Evolutionary conservation across 2,888 invertebrate species (phyloP).

Genomic region (Steinernema carpocapsae): DNA sequence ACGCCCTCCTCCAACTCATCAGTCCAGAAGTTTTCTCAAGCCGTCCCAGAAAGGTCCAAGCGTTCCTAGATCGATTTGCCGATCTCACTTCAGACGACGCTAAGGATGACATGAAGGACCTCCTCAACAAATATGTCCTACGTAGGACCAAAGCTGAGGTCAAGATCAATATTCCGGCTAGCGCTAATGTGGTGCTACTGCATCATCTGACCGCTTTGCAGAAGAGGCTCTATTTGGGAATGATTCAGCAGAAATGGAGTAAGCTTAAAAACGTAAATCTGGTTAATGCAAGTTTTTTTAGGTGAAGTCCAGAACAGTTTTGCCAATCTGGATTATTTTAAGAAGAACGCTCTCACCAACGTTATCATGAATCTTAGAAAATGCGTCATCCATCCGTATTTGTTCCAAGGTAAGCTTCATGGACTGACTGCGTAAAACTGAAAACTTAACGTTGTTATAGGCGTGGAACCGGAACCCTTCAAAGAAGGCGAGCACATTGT

Average conservation of each 20-base stretch:
- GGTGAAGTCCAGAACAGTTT: too few relatives aligned
- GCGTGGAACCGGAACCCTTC: constrained; percentile 72
- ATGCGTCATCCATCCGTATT: constrained; percentile 71
- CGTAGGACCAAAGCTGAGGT: constrained; percentile 35
- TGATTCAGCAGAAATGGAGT: constrained; percentile 70
- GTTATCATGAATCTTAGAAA: constrained; percentile 70
- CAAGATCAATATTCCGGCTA: constrained; percentile 69
- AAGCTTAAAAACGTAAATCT: too few relatives aligned
- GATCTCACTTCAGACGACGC: constrained; percentile 6
- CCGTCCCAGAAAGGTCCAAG: neutral
- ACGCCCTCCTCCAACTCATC: constrained; percentile 70
- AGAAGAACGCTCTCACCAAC: neutral
- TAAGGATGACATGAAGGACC: constrained; percentile 22
- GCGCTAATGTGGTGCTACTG: constrained; percentile 70
- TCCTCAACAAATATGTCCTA: constrained; percentile 33
- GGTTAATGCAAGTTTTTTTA: too few relatives aligned
- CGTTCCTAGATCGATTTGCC: constrained; percentile 32
- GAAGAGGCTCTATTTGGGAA: constrained; percentile 70
- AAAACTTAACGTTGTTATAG: constrained; percentile 53
- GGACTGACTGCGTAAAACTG: neutral
- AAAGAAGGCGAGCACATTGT: constrained; percentile 71
- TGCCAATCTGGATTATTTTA: too few relatives aligned
- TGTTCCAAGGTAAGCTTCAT: constrained; percentile 70
- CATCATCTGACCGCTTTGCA: constrained; percentile 70
- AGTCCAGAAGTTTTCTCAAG: constrained; percentile 64